These are phyloP conservation scores for Trichogramma pretiosum DNA, from an alignment of 1,140 invertebrate species.

Conservation along the genomic window DNA sequence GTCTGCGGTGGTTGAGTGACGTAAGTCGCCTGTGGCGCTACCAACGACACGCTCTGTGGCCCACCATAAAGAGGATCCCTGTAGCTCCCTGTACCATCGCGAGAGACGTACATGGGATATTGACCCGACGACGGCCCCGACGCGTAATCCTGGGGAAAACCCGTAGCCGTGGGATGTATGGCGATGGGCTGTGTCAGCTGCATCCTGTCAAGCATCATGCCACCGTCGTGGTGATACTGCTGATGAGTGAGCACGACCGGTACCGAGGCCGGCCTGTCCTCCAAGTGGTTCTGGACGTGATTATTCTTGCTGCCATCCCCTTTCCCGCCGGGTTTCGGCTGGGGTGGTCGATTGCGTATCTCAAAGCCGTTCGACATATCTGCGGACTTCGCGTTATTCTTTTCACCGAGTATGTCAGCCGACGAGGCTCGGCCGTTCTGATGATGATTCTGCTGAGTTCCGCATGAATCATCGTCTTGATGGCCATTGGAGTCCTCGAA, in stretches of 20 bases:
- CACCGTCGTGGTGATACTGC: constrained; percentile 38
- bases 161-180: constrained; percentile 34
- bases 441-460: constrained; percentile 1
- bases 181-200: constrained; percentile 35
- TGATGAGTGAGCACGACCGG: constrained; percentile 24
- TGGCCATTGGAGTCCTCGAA: constrained; percentile 15
- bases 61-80: constrained; percentile 36
- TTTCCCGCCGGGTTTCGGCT: neutral
- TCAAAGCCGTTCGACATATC: constrained; percentile 42
- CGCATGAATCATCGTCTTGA: constrained; percentile 4
- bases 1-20: constrained; percentile 22
- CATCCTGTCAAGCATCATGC: constrained; percentile 24
- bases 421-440: constrained; percentile 13
- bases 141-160: constrained; percentile 27
- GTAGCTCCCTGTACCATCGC: constrained; percentile 35
- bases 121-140: constrained; percentile 29
- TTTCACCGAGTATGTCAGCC: constrained; percentile 25
- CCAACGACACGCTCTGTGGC: constrained; percentile 17
- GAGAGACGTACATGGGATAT: constrained; percentile 33
- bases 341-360: constrained; percentile 19
- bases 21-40: neutral
- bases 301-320: constrained; percentile 14
- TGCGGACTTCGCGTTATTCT: too few relatives aligned
- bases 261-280: constrained; percentile 16
- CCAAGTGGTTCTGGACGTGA: neutral